phyloP scores from a whole-genome alignment of 2,888 invertebrate species.

The Cryptocephalus moraei region DNA sequence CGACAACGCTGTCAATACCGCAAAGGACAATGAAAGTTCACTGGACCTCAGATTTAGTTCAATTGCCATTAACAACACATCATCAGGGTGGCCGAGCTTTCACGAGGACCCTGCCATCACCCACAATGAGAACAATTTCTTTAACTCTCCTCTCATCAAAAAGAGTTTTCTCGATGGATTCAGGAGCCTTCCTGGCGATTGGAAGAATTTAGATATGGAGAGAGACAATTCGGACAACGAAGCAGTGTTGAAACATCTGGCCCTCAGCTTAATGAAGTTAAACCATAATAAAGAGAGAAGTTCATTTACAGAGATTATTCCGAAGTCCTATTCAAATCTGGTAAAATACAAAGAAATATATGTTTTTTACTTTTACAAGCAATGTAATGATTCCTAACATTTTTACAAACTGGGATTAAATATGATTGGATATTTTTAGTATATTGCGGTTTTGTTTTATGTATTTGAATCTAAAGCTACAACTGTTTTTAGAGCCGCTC shows the following conservation, averaged over 20 bases:
- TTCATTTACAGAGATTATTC: constrained; percentile 51
- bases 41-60: constrained; percentile 25
- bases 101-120: constrained; percentile 1
- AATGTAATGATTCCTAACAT: too few relatives aligned
- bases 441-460: too few relatives aligned
- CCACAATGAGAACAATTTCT: constrained; percentile 13
- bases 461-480: too few relatives aligned
- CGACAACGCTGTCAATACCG: constrained; percentile 21
- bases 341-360: constrained; percentile 1
- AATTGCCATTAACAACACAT: constrained; percentile 7
- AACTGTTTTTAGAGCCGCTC: too few relatives aligned
- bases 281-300: constrained; percentile 53
- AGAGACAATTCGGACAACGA: neutral
- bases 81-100: constrained; percentile 1
- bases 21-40: constrained; percentile 14
- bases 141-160: constrained; percentile 1
- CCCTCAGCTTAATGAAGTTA: constrained; percentile 41
- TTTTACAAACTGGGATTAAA: too few relatives aligned
- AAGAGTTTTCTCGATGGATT: constrained; percentile 6
- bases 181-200: constrained; percentile 6
- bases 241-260: constrained; percentile 16
- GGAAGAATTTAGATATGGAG: constrained; percentile 6
- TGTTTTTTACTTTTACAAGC: neutral
- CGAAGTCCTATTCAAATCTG: constrained; percentile 11
- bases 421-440: too few relatives aligned